These are phyloP conservation scores for Heteronetta atricapilla DNA, from an alignment of 2,113 vertebrate species.

Conservation along the genomic window DNA sequence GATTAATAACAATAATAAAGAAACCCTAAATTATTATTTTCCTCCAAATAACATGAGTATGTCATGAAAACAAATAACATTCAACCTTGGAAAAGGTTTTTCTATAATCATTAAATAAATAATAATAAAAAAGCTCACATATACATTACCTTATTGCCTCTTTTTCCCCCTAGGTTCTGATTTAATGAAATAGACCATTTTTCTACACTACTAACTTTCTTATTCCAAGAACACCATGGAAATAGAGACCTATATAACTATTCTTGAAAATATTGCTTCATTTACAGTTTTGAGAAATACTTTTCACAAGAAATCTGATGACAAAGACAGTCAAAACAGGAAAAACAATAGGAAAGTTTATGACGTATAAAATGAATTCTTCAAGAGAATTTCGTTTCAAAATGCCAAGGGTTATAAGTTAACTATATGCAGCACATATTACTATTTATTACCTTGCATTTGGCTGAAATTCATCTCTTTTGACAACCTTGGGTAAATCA, in stretches of 20 bases:
- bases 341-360: conserved; percentile 80
- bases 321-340: conserved; percentile 72
- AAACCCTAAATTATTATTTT: not conserved
- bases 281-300: conserved; percentile 70
- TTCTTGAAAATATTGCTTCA: conserved; percentile 68
- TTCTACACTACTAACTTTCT: conserved; percentile 57
- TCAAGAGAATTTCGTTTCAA: conserved; percentile 84
- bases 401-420: conserved; percentile 94
- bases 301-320: conserved; percentile 58
- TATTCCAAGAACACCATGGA: conserved; percentile 8
- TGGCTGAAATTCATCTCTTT: conserved; percentile 92
- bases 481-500: conserved; percentile 96
- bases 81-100: conserved; percentile 42
- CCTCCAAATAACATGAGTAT: not conserved
- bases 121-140: not conserved
- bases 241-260: conserved; percentile 49
- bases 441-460: conserved; percentile 93
- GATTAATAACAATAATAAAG: not conserved
- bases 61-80: conserved; percentile 18
- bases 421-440: conserved; percentile 91
- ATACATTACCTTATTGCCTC: not conserved
- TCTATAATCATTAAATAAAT: conserved; percentile 48
- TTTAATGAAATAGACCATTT: conserved; percentile 63
- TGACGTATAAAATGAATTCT: conserved; percentile 81
- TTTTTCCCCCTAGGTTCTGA: not conserved